Evolutionary conservation across 1,140 invertebrate genomes (phyloP).

Genomic region (Drosophila biarmipes): DNA sequence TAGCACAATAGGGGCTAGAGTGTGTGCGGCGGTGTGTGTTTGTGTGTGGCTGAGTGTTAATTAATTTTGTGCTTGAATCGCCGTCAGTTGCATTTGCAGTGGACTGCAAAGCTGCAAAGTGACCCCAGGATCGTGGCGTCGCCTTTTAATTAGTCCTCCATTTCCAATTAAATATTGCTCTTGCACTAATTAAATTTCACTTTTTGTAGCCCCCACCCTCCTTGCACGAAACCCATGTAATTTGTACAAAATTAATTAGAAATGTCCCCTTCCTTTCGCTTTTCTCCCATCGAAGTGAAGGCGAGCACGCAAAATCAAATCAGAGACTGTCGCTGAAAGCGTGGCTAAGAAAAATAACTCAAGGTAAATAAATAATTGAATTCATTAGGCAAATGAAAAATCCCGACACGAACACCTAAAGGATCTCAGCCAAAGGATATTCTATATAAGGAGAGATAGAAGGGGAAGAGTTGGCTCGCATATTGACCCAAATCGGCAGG

Average conservation of each 20-base stretch:
- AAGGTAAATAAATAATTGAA: conserved; percentile 84
- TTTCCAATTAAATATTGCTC: conserved; percentile 75
- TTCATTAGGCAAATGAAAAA: conserved; percentile 84
- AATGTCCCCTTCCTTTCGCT: conserved; percentile 26
- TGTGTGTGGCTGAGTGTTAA: conserved; percentile 66
- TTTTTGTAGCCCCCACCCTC: conserved; percentile 39
- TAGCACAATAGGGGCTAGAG: conserved; percentile 14
- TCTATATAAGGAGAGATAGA: conserved; percentile 13
- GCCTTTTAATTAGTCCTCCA: conserved; percentile 75
- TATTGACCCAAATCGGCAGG: conserved; percentile 74
- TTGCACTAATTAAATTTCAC: conserved; percentile 81
- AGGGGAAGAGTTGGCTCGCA: conserved; percentile 8
- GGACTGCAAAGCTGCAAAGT: conserved; percentile 48
- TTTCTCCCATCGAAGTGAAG: conserved; percentile 38
- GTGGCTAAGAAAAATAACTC: conserved; percentile 52
- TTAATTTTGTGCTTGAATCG: conserved; percentile 77
- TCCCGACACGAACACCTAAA: conserved; percentile 57
- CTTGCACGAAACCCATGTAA: conserved; percentile 49
- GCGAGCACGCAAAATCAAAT: conserved; percentile 72
- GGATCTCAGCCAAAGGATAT: conserved; percentile 5
- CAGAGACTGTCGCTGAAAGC: conserved; percentile 46
- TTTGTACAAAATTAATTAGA: conserved; percentile 80
- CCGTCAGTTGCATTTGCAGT: conserved; percentile 74
- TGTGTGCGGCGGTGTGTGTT: conserved; percentile 31
- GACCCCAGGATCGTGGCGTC: conserved; percentile 20